These are phyloP conservation scores for Burhinus oedicnemus DNA, from an alignment of 2,113 vertebrate species.

Conservation along the genomic window DNA sequence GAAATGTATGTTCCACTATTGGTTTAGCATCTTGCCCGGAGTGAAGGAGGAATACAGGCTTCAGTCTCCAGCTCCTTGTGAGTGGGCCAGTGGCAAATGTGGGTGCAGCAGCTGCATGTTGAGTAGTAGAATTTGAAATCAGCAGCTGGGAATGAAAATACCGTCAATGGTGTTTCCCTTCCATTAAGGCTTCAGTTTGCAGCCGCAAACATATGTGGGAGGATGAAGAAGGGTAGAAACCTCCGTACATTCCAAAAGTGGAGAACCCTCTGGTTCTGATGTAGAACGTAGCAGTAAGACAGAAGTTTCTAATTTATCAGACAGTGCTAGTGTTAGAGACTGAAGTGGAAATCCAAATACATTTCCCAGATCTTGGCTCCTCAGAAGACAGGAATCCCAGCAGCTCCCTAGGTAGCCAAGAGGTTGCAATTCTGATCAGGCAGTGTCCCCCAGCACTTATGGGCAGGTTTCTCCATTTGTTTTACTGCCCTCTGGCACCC, in stretches of 20 bases:
- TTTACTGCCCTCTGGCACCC: not conserved
- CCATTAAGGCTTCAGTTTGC: not conserved
- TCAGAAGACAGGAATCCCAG: not conserved
- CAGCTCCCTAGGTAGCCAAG: not conserved
- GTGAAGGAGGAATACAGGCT: not conserved
- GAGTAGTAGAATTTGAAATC: not conserved
- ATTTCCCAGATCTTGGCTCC: not conserved
- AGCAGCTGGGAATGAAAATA: not conserved
- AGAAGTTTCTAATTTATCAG: not conserved
- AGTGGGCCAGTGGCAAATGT: fast-evolving
- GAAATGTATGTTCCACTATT: not conserved
- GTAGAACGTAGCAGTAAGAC: not conserved
- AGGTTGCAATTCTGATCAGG: not conserved
- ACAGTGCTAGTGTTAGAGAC: fast-evolving
- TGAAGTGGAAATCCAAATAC: not conserved
- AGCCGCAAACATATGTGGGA: not conserved
- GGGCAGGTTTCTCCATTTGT: fast-evolving
- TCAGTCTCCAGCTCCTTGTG: not conserved
- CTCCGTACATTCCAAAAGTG: fast-evolving
- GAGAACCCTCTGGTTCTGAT: not conserved
- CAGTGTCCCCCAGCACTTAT: fast-evolving
- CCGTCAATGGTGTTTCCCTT: not conserved
- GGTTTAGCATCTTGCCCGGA: not conserved
- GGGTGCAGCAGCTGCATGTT: fast-evolving
- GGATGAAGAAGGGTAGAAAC: not conserved